These are phyloP conservation scores for Argopecten irradians DNA, from an alignment of 1,140 invertebrate genomes.

Conservation along the genomic window DNA sequence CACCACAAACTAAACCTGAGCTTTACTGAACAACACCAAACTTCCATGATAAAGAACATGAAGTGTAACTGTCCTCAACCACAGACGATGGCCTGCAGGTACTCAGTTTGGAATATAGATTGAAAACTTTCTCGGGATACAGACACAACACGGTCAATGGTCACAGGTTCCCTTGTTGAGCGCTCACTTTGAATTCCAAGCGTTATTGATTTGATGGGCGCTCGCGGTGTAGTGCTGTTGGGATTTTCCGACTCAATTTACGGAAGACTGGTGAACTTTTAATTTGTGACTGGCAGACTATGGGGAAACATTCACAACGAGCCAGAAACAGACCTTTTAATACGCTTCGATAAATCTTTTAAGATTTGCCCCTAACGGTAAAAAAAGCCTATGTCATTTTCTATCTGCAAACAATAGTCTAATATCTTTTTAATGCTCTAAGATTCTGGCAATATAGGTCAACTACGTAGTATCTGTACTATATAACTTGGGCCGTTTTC, in stretches of 20 bases:
- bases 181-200: not conserved
- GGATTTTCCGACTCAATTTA: not conserved
- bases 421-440: too few species aligned
- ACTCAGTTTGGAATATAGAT: too few species aligned
- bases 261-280: not conserved
- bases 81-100: too few species aligned
- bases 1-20: too few species aligned
- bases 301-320: not conserved
- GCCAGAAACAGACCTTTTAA: not conserved
- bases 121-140: not conserved
- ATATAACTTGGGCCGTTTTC: too few species aligned
- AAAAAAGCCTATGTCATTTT: too few species aligned
- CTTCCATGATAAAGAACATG: too few species aligned
- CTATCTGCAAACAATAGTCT: too few species aligned
- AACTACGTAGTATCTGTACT: too few species aligned
- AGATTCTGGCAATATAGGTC: too few species aligned
- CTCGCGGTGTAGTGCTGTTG: not conserved
- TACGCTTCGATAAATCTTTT: not conserved
- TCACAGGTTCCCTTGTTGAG: not conserved
- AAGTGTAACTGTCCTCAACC: too few species aligned
- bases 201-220: not conserved
- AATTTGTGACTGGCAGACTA: not conserved
- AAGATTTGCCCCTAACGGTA: not conserved
- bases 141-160: not conserved
- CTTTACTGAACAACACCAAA: too few species aligned